Base-by-base conservation (phyloP, 2,888 invertebrate genomes). In the Autographa gamma region DNA sequence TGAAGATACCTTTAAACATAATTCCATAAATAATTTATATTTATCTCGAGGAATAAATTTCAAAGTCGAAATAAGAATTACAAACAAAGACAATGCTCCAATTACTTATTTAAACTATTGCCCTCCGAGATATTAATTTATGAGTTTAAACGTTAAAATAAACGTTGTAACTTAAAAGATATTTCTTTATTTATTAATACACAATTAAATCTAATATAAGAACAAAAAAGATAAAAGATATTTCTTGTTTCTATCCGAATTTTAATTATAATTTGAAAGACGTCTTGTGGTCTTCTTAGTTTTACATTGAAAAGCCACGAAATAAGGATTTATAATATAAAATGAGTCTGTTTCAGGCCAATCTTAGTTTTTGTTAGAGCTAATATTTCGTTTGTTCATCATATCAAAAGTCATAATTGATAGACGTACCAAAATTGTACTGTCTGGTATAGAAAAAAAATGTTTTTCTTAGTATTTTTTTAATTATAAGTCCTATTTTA, bases 201-300 rank as follows among this genome's bases (percentile, higher is more conserved):
- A n/a, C n/a, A n/a, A n/a, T n/a, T n/a, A n/a, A n/a, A n/a, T n/a
- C n/a, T n/a, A n/a, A n/a, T n/a, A n/a, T n/a, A n/a, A n/a, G n/a
- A n/a, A n/a, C n/a, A n/a, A n/a, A 14, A 71, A 43, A 76, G 54
- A 32, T 76, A 14, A 71, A 43, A 76, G 54, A 32, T 60, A 65
- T 67, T 76, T 77, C 58, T 9, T 71, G 77, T 67, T 77, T 43
- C 52, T 25, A 67, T 67, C 63, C 41, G 64, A 65, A 63, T 54
- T 43, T 7, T 1, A 56, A 56, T 56, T 56, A 32, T 19, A 69
- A 58, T 11, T 41, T 62, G 13, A 73, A 54, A 41, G 11, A 19
- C 25, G 38, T 43, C 18, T 61, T n/a, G 67, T 18, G 52, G 66
- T 58, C 43, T 41, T 43, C 54, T 18, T 41, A 16, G 32, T 19